Percentiles rank a stretch among this genome's conserved stretches.
Conservation (phyloP, 30 jellyfish, hydroid and myxozoan genomes). For the Aurelia aurita region DNA sequence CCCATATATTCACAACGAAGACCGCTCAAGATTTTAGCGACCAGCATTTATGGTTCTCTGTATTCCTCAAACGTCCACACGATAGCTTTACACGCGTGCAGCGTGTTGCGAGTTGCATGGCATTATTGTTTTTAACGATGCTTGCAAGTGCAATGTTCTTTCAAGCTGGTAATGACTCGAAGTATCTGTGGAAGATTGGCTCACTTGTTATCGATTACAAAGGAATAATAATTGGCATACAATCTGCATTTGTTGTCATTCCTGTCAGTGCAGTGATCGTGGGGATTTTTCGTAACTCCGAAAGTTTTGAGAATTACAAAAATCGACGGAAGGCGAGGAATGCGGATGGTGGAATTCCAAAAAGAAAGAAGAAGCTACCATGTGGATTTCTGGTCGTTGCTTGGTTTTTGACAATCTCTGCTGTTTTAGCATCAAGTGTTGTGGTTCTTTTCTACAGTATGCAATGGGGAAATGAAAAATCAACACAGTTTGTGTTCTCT, state of each 20-base stretch:
- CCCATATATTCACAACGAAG: conserved; percentile 67
- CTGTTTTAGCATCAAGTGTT: conserved; percentile 38
- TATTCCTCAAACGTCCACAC: conserved; percentile 76
- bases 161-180: conserved; percentile 66
- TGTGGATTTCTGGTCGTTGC: conserved; percentile 48
- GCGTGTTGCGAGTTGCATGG: conserved; percentile 79
- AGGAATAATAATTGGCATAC: conserved; percentile 73
- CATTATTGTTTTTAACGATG: conserved; percentile 72
- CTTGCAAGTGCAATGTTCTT: conserved; percentile 92
- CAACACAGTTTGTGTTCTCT: conserved; percentile 73
- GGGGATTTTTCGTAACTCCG: conserved; percentile 65
- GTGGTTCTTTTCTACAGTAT: conserved; percentile 82
- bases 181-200: conserved; percentile 70
- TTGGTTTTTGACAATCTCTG: conserved; percentile 59
- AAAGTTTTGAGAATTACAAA: conserved; percentile 28
- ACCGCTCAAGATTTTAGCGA: conserved; percentile 64
- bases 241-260: conserved; percentile 66
- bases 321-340: conserved; percentile 4
- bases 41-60: conserved; percentile 74
- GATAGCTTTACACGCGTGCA: conserved; percentile 86
- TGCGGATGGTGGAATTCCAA: conserved; percentile 6
- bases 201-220: conserved; percentile 60
- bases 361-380: conserved; percentile 37
- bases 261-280: conserved; percentile 70
- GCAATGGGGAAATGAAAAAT: conserved; percentile 88